Evolutionary conservation across 2,888 invertebrate genomes (phyloP).

Genomic region (Coenonympha arcania): DNA sequence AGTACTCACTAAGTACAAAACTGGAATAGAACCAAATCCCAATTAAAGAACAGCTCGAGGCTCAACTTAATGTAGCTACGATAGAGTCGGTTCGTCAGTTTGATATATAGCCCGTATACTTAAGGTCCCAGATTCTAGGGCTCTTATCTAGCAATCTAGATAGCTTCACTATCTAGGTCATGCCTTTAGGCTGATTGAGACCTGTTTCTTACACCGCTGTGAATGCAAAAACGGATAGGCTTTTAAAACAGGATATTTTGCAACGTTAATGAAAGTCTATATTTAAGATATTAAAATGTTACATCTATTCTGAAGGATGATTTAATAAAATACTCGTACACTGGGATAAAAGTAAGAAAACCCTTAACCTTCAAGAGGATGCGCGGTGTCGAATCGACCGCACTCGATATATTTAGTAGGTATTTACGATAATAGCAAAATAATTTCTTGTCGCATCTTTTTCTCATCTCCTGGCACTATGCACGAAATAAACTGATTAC

Average conservation of each 20-base stretch:
- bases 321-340: too few species aligned
- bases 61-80: slow-evolving; percentile 13
- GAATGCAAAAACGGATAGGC: background rate
- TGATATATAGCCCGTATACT: slow-evolving; percentile 28
- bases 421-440: too few species aligned
- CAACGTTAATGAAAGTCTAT: background rate
- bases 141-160: slow-evolving; percentile 32
- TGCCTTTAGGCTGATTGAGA: slow-evolving; percentile 30
- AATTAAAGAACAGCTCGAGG: slow-evolving; percentile 7
- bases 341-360: too few species aligned
- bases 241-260: slow-evolving; percentile 2
- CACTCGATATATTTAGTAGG: too few species aligned
- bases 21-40: background rate
- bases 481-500: too few species aligned
- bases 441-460: too few species aligned
- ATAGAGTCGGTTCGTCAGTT: slow-evolving; percentile 21
- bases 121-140: slow-evolving; percentile 31
- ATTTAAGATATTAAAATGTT: too few species aligned
- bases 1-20: background rate
- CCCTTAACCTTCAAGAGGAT: too few species aligned
- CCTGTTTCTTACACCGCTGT: slow-evolving; percentile 9
- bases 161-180: slow-evolving; percentile 31
- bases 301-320: too few species aligned
- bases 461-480: too few species aligned
- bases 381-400: too few species aligned